Percentiles rank a stretch among this genome's conserved stretches.
Evolutionary conservation across 2,888 invertebrate genomes (phyloP).

Genomic region (Amphipoea lucens): DNA sequence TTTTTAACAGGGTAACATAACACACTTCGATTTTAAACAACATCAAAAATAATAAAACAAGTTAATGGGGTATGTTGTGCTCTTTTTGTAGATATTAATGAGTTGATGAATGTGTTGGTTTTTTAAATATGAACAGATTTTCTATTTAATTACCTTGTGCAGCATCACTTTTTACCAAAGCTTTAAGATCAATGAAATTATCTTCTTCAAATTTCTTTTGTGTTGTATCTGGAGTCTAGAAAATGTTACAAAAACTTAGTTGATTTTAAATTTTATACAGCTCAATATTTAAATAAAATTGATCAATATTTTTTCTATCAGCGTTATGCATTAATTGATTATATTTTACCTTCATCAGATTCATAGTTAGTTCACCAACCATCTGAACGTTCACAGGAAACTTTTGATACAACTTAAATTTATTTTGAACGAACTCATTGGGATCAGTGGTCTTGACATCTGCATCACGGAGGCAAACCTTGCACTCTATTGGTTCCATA

Average conservation of each 20-base stretch:
- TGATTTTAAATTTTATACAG: slow-evolving; percentile 68
- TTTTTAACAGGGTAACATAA: neutral
- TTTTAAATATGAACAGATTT: neutral
- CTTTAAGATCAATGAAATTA: slow-evolving; percentile 78
- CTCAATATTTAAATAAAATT: neutral
- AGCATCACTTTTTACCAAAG: slow-evolving; percentile 73
- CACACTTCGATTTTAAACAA: neutral
- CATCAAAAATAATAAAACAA: neutral
- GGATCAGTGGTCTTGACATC: slow-evolving; percentile 70
- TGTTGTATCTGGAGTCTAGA: slow-evolving; percentile 34
- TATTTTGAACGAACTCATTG: slow-evolving; percentile 70
- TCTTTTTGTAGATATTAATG: neutral
- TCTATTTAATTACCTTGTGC: slow-evolving; percentile 73
- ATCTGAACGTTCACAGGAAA: slow-evolving; percentile 83
- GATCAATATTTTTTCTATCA: neutral
- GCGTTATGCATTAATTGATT: neutral
- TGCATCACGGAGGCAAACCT: slow-evolving; percentile 83
- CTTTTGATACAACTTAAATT: slow-evolving; percentile 73
- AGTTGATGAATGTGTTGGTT: neutral
- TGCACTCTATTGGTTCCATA: slow-evolving; percentile 86
- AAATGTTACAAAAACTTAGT: neutral
- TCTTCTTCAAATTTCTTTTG: slow-evolving; percentile 61
- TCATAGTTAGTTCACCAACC: slow-evolving; percentile 82
- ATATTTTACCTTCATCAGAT: slow-evolving; percentile 74
- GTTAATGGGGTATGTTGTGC: neutral